Evolutionary conservation across 2,113 vertebrate species (phyloP).

Genomic region (Sceloporus undulatus): DNA sequence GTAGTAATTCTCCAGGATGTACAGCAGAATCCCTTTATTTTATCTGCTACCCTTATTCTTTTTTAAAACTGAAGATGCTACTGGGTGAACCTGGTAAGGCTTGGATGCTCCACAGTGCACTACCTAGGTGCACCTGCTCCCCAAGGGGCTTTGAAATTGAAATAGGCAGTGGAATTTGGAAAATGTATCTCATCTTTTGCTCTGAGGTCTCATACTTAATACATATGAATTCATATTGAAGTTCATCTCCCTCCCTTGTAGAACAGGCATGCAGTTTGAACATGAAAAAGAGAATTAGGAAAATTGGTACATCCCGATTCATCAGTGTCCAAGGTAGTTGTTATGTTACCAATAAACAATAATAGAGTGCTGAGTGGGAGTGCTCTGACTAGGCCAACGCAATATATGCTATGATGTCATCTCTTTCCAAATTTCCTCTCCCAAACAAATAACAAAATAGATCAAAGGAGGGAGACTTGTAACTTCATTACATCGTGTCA

Average conservation of each 20-base stretch:
- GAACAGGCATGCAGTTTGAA: background rate
- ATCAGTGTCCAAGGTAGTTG: background rate
- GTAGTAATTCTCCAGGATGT: background rate
- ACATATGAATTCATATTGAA: background rate
- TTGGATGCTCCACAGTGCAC: background rate
- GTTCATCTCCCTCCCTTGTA: background rate
- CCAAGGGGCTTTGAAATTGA: background rate
- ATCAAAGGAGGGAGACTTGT: background rate
- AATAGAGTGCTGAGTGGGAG: background rate
- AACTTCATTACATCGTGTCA: background rate
- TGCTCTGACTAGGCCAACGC: background rate
- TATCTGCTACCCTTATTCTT: too few relatives aligned
- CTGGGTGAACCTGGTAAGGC: background rate
- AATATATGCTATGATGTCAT: background rate
- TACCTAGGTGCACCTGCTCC: background rate
- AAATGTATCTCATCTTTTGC: background rate
- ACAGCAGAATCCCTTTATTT: background rate
- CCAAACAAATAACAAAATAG: background rate
- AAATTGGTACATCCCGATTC: background rate
- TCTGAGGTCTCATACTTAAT: background rate
- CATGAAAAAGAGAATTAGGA: background rate
- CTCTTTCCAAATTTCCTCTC: background rate
- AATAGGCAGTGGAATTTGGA: too few relatives aligned
- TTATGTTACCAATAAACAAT: background rate
- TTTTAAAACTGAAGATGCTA: too few relatives aligned